Conservation (phyloP, 1,140 invertebrate genomes). For the Microplitis mediator region DNA sequence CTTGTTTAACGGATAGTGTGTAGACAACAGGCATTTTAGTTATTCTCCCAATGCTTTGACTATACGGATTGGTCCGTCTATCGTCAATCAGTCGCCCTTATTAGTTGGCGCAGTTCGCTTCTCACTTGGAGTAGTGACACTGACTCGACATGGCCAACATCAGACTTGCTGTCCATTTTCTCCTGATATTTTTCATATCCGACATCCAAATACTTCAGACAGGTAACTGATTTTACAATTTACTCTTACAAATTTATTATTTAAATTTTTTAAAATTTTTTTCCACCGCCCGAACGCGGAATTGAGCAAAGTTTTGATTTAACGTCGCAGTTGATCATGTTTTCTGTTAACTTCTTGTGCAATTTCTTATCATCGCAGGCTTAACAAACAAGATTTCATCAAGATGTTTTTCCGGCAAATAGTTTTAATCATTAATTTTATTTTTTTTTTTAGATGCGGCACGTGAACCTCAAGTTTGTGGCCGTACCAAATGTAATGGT, state of each 20-base stretch:
- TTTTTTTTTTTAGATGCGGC: constrained; percentile 38
- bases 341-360: constrained; percentile 3
- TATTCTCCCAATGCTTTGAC: constrained; percentile 21
- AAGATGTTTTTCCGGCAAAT: constrained; percentile 10
- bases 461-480: constrained; percentile 35
- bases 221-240: background rate
- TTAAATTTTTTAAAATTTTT: background rate
- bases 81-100: constrained; percentile 3
- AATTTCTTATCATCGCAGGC: constrained; percentile 10
- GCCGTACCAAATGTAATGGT: constrained; percentile 54
- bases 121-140: background rate
- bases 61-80: background rate
- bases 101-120: background rate
- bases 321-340: background rate
- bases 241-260: background rate
- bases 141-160: constrained; percentile 8
- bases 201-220: background rate
- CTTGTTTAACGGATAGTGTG: constrained; percentile 42
- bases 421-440: background rate
- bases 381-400: background rate
- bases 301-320: no score
- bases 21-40: constrained; percentile 27
- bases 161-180: background rate
- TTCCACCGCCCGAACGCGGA: no score
- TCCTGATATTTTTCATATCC: background rate